phyloP scores from a whole-genome alignment of 1,140 invertebrate species.

The Euwallacea similis region DNA sequence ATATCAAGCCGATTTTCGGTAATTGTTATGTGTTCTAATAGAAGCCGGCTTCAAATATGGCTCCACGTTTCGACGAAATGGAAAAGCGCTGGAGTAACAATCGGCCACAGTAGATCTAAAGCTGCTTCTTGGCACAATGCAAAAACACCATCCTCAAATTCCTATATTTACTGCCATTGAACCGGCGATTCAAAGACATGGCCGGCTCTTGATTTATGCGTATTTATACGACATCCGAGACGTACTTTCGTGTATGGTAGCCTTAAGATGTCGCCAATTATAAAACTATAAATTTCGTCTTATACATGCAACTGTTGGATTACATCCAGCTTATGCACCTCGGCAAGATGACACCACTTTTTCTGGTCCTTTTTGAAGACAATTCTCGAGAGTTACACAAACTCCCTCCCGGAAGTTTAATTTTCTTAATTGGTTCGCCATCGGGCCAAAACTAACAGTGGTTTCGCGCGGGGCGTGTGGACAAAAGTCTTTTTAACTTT shows the following conservation, averaged over 20 bases:
- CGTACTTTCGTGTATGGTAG: conserved; percentile 3
- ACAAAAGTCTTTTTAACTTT: conserved; percentile 2
- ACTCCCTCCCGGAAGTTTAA: conserved; percentile 2
- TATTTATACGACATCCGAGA: neutral
- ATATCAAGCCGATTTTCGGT: conserved; percentile 1
- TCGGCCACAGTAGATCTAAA: too few species aligned
- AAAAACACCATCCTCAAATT: neutral
- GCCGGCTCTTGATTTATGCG: conserved; percentile 3
- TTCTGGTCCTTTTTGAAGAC: neutral
- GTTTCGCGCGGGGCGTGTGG: neutral
- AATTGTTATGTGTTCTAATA: too few species aligned
- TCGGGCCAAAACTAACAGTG: neutral
- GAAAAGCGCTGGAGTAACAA: too few species aligned
- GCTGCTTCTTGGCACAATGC: too few species aligned
- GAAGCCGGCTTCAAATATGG: too few species aligned
- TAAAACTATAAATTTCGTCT: conserved; percentile 20
- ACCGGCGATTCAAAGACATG: neutral
- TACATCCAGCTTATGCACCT: neutral
- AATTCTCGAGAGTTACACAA: neutral
- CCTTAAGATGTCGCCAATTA: conserved; percentile 22
- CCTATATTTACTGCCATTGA: conserved; percentile 6
- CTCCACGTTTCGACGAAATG: too few species aligned
- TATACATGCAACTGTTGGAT: conserved; percentile 3
- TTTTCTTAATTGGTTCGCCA: conserved; percentile 20
- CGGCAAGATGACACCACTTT: too few species aligned